phyloP scores from a whole-genome alignment of 2,797 vertebrate genomes.

The Chelmon rostratus region DNA sequence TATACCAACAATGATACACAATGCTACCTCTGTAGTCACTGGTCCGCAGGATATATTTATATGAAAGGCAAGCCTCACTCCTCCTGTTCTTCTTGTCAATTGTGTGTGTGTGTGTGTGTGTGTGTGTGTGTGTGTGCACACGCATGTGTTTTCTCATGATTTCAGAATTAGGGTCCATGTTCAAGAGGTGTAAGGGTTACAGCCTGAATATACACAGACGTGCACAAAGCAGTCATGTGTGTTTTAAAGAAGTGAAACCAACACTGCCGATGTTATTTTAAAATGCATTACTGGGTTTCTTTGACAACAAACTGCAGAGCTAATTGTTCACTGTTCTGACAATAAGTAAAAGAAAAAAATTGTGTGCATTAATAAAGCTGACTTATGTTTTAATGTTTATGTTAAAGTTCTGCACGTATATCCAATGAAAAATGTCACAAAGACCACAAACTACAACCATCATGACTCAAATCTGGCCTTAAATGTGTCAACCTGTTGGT shows the following conservation, averaged over 20 bases:
- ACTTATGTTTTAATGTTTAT: no score
- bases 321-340: background rate
- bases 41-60: constrained; percentile 41
- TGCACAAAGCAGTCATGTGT: background rate
- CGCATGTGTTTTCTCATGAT: background rate
- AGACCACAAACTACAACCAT: background rate
- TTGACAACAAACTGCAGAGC: background rate
- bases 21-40: constrained; percentile 25
- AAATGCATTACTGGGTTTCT: background rate
- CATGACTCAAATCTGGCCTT: background rate
- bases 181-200: background rate
- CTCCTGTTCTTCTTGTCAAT: constrained; percentile 2
- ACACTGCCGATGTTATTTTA: background rate
- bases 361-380: no score
- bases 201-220: background rate
- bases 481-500: background rate
- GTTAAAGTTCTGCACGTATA: no score
- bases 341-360: background rate
- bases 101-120: constrained; percentile 2
- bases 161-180: background rate
- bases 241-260: constrained; percentile 50
- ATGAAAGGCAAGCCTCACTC: constrained; percentile 3
- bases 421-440: background rate
- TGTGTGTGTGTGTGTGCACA: background rate
- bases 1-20: constrained; percentile 22